Evolutionary conservation across 2,113 vertebrate species (phyloP).

Genomic region (Raja brachyura): DNA sequence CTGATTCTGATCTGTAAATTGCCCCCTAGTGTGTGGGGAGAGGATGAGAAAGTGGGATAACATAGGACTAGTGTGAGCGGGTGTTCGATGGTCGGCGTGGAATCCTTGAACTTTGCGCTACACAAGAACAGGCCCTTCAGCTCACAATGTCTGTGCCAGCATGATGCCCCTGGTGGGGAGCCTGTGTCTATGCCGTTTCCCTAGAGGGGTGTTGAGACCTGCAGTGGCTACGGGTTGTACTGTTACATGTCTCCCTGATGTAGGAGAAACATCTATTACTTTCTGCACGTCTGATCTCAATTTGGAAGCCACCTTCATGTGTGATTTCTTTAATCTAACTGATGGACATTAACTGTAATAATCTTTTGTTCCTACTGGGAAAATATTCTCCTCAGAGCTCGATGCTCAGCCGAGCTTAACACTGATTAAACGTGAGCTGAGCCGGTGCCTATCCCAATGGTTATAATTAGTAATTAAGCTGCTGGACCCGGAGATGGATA

Average conservation of each 20-base stretch:
- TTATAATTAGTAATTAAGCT: slow-evolving; percentile 3
- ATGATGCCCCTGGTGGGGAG: too few species aligned
- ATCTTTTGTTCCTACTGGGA: not conserved
- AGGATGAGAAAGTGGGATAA: too few species aligned
- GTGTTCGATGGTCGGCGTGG: too few species aligned
- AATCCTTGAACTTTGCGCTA: too few species aligned
- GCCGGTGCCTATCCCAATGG: not conserved
- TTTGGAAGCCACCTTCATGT: not conserved
- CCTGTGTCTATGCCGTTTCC: too few species aligned
- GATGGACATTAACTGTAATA: not conserved
- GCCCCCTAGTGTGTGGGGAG: too few species aligned
- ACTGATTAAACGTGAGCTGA: not conserved
- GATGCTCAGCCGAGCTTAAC: not conserved
- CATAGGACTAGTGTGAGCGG: too few species aligned
- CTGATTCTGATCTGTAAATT: too few species aligned
- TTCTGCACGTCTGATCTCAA: not conserved
- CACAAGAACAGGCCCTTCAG: too few species aligned
- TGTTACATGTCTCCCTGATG: not conserved
- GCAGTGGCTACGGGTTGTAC: not conserved
- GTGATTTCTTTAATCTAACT: not conserved
- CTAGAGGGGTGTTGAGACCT: not conserved
- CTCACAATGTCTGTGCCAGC: too few species aligned
- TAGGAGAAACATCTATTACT: not conserved
- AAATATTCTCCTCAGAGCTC: not conserved
- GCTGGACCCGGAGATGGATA: not conserved